Evolutionary conservation across 2,888 invertebrate species (phyloP), one percentile per base, ranked within the genome.

Genomic region (Dicyrtoma fusca): DNA sequence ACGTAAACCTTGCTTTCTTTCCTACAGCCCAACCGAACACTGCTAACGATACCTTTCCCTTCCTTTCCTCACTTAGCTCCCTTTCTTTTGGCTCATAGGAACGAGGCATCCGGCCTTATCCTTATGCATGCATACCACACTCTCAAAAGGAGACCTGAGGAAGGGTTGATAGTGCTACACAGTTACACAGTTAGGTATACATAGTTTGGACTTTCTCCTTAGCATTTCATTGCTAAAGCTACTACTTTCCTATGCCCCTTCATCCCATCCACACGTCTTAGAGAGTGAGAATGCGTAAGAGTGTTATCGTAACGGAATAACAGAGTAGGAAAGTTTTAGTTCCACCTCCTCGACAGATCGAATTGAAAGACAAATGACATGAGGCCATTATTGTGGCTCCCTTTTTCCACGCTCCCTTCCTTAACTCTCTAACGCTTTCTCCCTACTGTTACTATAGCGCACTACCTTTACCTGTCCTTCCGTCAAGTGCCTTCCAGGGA

Each of bases 311-410:
- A 34, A 26, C 34, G 53, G 63, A 63, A 47, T 47, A 63, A 47
- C 19, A 57, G 44, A 68, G 66, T 23, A 57, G 62, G 55, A 68
- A 72, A 72, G 51, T 72, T 72, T 72, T 72, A 53, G 66, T 62
- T 62, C 66, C 61, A 62, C 66, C 62, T 61, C 25, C 72, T 44
- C 49, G 72, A 72, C 72, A 72, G 72, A 68, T 72, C 72, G 72
- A 72, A 68, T 72, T 62, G 72, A 72, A 72, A 72, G 72, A 72
- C 72, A 72, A 72, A 72, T 72, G 72, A 72, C 68, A 66, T 51
- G 51, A 26, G 53, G 53, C 70, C 63, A 63, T 62, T 63, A 70
- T 70, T 63, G 62, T 62, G 63, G 70, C 63, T 62, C 70, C 26
- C 34, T 49, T n/a, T 17, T 14, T 19, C 34, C 62, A 14, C 34